Conservation (phyloP, 2,113 vertebrate genomes). For the Tragelaphus imberbis region DNA sequence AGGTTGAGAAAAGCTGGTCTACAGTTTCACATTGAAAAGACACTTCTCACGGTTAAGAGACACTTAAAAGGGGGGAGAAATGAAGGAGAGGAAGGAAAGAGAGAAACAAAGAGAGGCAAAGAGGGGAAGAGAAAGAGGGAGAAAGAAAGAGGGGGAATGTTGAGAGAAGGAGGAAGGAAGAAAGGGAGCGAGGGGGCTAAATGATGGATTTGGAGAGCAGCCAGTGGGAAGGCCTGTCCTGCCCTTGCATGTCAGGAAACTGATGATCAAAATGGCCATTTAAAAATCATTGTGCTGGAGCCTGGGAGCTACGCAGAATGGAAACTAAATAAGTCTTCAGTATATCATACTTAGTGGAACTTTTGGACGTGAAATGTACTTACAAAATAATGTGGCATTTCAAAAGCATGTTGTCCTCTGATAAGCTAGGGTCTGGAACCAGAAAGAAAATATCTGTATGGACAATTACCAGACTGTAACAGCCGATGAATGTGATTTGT, state of each 20-base stretch:
- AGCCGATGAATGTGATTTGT: conserved; percentile 61
- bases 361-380: conserved; percentile 67
- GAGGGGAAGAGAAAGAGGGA: accelerated
- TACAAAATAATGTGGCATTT: conserved; percentile 66
- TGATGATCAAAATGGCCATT: conserved; percentile 37
- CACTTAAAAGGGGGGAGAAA: neutral
- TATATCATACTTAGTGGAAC: conserved; percentile 53
- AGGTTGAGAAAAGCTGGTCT: neutral
- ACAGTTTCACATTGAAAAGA: neutral
- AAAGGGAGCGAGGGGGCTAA: neutral
- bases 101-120: neutral
- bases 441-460: conserved; percentile 51
- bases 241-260: neutral
- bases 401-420: conserved; percentile 68
- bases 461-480: conserved; percentile 64
- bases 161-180: neutral
- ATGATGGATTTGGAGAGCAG: neutral
- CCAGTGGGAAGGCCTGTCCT: neutral
- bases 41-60: neutral
- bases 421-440: conserved; percentile 62
- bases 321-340: conserved; percentile 38
- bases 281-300: conserved; percentile 16
- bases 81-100: neutral
- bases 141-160: neutral
- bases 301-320: neutral